A percentile compares a stretch with the other conserved stretches of the same genome.
These are phyloP conservation scores for Actenoides hombroni DNA, from an alignment of 2,113 vertebrate genomes.

Conservation along the genomic window DNA sequence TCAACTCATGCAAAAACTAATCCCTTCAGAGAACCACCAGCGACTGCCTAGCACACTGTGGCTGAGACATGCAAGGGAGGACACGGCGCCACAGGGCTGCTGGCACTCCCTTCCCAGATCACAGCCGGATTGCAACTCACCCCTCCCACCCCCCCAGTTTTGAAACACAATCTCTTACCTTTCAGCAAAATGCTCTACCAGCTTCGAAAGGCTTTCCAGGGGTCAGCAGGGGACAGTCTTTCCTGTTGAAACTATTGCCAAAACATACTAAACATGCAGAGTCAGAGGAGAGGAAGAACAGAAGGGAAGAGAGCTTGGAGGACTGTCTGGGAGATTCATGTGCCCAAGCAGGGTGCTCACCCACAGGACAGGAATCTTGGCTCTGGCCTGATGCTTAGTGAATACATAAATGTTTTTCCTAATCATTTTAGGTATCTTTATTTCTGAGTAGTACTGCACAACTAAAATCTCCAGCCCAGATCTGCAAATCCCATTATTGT, in stretches of 20 bases:
- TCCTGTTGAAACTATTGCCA: neutral
- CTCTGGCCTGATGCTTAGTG: neutral
- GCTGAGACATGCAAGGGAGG: neutral
- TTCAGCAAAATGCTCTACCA: neutral
- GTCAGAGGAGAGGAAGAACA: neutral
- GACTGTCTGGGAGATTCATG: neutral
- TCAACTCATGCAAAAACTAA: neutral
- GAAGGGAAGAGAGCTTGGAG: neutral
- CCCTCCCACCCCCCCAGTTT: no score
- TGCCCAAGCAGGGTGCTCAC: neutral
- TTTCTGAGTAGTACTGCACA: neutral
- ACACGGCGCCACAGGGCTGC: accelerated
- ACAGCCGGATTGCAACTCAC: accelerated
- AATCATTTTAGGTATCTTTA: neutral
- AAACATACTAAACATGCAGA: neutral
- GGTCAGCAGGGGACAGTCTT: neutral
- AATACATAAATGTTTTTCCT: neutral
- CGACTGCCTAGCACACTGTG: accelerated
- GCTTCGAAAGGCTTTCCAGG: neutral
- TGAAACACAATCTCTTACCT: neutral
- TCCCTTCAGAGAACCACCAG: neutral
- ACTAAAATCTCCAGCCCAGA: neutral
- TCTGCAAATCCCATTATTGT: neutral
- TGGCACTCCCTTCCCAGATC: accelerated
- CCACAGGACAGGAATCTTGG: neutral